A percentile compares a stretch with the other conserved stretches of the same genome.
phyloP scores from a whole-genome alignment of 2,113 vertebrate species.

The Oxygymnocypris stewartii region DNA sequence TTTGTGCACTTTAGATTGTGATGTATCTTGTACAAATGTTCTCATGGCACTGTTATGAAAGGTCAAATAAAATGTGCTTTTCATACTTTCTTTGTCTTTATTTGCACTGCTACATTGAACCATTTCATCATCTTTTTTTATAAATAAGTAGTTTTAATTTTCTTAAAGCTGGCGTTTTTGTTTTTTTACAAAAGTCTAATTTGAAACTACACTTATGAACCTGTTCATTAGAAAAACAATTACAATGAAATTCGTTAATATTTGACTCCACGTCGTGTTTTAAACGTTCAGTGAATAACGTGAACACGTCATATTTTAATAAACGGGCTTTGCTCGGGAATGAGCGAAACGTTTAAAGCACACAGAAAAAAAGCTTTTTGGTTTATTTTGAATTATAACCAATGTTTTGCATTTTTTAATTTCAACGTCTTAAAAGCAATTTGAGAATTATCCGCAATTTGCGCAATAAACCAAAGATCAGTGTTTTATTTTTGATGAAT shows the following conservation, averaged over 20 bases:
- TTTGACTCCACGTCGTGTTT: neutral
- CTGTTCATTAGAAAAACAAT: neutral
- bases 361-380: neutral
- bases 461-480: neutral
- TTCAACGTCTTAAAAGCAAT: neutral
- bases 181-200: neutral
- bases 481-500: too few relatives aligned
- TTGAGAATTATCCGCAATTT: too few relatives aligned
- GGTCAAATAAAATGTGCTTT: constrained; percentile 78
- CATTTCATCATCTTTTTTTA: neutral
- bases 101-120: neutral
- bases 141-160: too few relatives aligned
- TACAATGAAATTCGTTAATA: neutral
- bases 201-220: neutral
- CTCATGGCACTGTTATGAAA: constrained; percentile 80
- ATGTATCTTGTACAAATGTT: constrained; percentile 89
- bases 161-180: too few relatives aligned
- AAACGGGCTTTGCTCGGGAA: neutral
- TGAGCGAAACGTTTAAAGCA: neutral
- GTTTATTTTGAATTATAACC: neutral
- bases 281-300: neutral
- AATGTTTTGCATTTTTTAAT: neutral
- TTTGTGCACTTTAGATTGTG: constrained; percentile 93
- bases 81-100: constrained; percentile 62
- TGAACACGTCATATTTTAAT: neutral